phyloP scores from a whole-genome alignment of 2,113 vertebrate species.

The Climacteris rufus region DNA sequence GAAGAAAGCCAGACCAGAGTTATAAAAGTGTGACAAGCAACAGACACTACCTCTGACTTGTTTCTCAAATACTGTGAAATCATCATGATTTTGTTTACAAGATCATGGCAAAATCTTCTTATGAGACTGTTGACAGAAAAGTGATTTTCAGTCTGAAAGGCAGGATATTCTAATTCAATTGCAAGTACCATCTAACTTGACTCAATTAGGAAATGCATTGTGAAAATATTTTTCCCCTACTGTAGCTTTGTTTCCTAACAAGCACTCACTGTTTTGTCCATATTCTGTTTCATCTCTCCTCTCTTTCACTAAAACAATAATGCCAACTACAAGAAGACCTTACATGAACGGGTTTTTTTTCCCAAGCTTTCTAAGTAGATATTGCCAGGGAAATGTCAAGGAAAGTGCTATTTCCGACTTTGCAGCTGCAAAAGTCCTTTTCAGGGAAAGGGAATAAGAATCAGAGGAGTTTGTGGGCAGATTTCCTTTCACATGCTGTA shows the following conservation, averaged over 20 bases:
- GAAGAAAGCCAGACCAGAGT: neutral
- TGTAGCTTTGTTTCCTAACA: neutral
- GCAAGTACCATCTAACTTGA: neutral
- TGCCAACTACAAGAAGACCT: neutral
- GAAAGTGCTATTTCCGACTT: neutral
- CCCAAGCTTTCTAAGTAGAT: neutral
- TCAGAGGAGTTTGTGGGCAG: neutral
- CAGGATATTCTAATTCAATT: neutral
- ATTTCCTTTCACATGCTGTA: constrained; percentile 19
- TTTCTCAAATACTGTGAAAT: neutral
- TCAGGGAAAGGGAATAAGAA: neutral
- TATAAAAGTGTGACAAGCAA: neutral
- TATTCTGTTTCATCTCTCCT: neutral
- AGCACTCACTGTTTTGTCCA: neutral
- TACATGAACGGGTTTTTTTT: neutral
- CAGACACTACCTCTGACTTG: neutral
- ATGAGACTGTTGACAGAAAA: neutral
- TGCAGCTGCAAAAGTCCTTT: neutral
- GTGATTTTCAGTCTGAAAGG: neutral
- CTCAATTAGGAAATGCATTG: neutral
- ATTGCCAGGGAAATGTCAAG: neutral
- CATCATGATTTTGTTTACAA: neutral
- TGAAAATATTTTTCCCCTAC: neutral
- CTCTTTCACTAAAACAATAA: neutral
- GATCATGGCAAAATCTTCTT: neutral